Base-by-base conservation (phyloP, 2,888 invertebrate genomes). In the Drosophila birchii region DNA sequence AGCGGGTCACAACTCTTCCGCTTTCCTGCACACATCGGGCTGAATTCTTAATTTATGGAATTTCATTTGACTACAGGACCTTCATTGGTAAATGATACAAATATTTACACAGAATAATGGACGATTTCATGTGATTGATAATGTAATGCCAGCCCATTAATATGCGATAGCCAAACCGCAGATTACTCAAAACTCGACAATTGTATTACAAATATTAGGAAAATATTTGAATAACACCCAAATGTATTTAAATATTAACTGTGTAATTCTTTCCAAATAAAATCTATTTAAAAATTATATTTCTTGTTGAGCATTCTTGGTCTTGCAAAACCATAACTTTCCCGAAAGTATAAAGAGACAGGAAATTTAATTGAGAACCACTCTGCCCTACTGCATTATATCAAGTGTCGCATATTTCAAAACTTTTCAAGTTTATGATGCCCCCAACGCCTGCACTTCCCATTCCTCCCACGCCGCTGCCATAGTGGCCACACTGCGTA, bases 91-190 rank as follows among this genome's bases (percentile, higher is more conserved):
- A 34, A 18, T 32, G 2, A 49, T 20, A 49, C 14, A 49, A 51
- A 26, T 44, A 18, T n/a, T 34, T 12, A 23, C 29, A 20, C 18
- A 23, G 32, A 32, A 39, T 57, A 36, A 36, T n/a, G 49, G 34
- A 63, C 11, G 69, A 56, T 56, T 69, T 26, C 57, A 67, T 82
- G 80, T 82, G 80, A 82, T 68, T 83, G 71, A 66, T 56, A 70
- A 69, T 45, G 47, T 64, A 70, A 76, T 76, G 69, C 82, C 71
- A 75, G 78, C 73, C 71, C 53, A 47, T 63, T 58, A 20, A 57
- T 38, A 75, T 61, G 38, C 57, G 60, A 69, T 69, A 55, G 55
- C 49, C 34, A 68, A 69, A 58, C n/a, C 49, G 23, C 32, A 54
- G 14, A 47, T 41, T 41, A 43, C 45, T 38, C 38, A 43, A 12